These are phyloP conservation scores for Hiodon alosoides DNA, from an alignment of 2,113 vertebrate species.

Conservation along the genomic window DNA sequence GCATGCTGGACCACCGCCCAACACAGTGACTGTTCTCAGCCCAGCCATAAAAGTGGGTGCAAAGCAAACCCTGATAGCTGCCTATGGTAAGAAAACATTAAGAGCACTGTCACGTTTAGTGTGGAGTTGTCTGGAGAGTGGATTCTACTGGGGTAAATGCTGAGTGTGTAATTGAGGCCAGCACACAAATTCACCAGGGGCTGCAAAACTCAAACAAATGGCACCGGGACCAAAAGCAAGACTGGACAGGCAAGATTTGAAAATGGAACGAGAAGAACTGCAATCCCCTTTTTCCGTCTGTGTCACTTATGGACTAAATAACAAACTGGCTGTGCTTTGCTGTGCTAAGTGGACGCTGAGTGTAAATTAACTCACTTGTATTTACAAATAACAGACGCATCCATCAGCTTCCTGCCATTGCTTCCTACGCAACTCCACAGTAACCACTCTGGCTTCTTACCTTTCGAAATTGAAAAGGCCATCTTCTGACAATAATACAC, in stretches of 20 bases:
- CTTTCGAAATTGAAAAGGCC: slow-evolving; percentile 7
- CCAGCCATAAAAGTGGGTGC: no score
- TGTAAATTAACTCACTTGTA: not conserved
- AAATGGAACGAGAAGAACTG: not conserved
- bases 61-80: no score
- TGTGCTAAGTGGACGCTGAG: not conserved
- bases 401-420: not conserved
- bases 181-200: no score
- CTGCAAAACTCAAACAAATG: no score
- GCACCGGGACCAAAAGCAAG: no score
- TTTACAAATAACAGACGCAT: not conserved
- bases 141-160: no score
- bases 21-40: no score
- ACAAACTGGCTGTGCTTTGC: not conserved
- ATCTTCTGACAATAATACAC: slow-evolving; percentile 16
- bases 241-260: not conserved
- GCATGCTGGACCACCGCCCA: no score
- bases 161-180: no score
- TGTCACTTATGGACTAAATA: not conserved
- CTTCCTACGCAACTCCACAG: not conserved
- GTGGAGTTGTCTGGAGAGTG: no score
- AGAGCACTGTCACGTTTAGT: no score
- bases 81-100: no score
- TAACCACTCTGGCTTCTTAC: slow-evolving; percentile 12
- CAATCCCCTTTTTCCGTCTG: not conserved